Conservation (phyloP, 2,113 vertebrate species). For the Sphyrna mokarran region DNA sequence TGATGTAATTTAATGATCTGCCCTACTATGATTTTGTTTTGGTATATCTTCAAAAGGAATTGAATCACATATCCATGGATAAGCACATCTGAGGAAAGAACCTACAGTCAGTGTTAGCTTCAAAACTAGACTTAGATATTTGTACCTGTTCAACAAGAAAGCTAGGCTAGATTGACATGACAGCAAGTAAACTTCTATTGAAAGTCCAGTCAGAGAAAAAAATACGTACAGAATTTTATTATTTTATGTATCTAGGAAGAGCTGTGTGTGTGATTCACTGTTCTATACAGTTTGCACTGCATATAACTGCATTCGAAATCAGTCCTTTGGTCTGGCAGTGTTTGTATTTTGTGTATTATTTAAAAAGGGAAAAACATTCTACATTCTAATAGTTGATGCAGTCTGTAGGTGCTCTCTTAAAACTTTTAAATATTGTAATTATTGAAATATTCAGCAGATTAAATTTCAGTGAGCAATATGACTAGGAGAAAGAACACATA, state of each 20-base stretch:
- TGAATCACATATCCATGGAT: background rate
- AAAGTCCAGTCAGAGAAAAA: background rate
- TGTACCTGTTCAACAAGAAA: background rate
- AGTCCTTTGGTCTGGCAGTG: background rate
- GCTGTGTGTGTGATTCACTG: background rate
- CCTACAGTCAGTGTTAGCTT: background rate
- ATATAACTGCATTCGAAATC: background rate
- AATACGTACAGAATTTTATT: too few relatives aligned
- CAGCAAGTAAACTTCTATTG: background rate
- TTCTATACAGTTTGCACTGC: background rate
- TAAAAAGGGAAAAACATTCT: background rate
- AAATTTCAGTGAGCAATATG: background rate
- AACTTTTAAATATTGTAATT: background rate
- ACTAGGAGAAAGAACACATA: too few relatives aligned
- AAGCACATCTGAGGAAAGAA: background rate
- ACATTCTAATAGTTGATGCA: background rate
- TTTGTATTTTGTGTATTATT: background rate
- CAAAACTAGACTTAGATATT: background rate
- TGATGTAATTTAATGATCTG: background rate
- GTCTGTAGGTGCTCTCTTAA: background rate
- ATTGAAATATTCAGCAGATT: background rate
- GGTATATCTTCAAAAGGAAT: background rate
- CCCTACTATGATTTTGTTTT: background rate
- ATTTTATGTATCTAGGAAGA: background rate
- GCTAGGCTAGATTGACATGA: background rate